phyloP scores from a whole-genome alignment of 53 echinoderm and acorn worm species.

The Henricia sp. region DNA sequence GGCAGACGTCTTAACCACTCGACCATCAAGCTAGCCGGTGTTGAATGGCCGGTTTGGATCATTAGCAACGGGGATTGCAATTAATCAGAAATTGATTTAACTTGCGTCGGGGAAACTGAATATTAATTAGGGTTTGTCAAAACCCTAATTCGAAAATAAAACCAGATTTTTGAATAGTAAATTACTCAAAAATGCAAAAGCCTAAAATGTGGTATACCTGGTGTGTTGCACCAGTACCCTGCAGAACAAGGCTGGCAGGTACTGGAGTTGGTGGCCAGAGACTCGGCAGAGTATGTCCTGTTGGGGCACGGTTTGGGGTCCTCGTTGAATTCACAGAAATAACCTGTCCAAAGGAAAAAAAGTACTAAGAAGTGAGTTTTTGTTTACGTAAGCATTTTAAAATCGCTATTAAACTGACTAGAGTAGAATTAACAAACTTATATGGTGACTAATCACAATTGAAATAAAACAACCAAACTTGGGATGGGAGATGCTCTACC shows the following conservation, averaged over 20 bases:
- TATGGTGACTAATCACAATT: no score
- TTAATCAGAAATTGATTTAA: no score
- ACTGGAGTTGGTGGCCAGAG: slow-evolving; percentile 83
- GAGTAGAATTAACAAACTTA: no score
- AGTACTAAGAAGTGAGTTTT: no score
- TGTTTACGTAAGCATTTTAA: no score
- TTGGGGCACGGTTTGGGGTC: slow-evolving; percentile 84
- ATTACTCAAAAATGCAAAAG: not conserved
- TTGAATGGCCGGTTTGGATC: no score
- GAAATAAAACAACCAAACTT: not conserved
- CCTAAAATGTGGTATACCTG: slow-evolving; percentile 54
- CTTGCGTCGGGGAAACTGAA: no score
- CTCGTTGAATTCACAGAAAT: slow-evolving; percentile 87
- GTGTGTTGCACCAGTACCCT: slow-evolving; percentile 88
- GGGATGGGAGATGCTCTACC: no score
- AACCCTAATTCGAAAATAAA: not conserved
- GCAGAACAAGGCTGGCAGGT: slow-evolving; percentile 87
- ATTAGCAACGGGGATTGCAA: no score
- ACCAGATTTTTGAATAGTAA: not conserved
- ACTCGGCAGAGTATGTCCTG: slow-evolving; percentile 78
- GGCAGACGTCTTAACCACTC: no score
- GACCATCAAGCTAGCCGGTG: no score
- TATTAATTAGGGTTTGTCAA: not conserved
- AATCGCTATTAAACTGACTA: no score
- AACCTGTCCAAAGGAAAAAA: slow-evolving; percentile 63